Evolutionary conservation across 1,140 invertebrate genomes (phyloP).

Genomic region (Aphelenchoides avenae): DNA sequence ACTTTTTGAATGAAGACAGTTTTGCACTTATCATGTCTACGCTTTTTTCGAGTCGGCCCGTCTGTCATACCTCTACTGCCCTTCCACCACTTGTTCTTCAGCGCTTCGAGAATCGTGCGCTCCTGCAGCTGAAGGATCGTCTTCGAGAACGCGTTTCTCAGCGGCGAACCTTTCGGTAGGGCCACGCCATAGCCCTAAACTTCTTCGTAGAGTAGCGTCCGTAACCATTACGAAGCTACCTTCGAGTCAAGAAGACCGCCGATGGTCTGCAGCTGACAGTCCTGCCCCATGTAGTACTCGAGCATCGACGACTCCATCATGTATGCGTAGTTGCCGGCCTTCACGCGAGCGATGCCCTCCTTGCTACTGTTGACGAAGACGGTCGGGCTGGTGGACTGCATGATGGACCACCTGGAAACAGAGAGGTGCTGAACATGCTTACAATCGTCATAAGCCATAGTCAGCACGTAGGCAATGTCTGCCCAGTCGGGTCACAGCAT

Average conservation of each 20-base stretch:
- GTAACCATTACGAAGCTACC: slow-evolving; percentile 64
- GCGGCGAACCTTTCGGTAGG: slow-evolving; percentile 68
- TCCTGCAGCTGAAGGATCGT: slow-evolving; percentile 77
- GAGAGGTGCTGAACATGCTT: not conserved
- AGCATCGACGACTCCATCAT: slow-evolving; percentile 79
- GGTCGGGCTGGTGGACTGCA: slow-evolving; percentile 66
- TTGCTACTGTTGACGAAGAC: slow-evolving; percentile 76
- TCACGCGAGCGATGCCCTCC: slow-evolving; percentile 77
- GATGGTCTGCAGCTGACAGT: slow-evolving; percentile 74
- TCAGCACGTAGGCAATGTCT: too few relatives aligned
- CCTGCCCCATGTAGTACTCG: slow-evolving; percentile 71
- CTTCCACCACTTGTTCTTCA: slow-evolving; percentile 84
- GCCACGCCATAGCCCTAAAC: slow-evolving; percentile 55
- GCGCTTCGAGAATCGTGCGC: slow-evolving; percentile 69
- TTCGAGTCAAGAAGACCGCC: slow-evolving; percentile 74
- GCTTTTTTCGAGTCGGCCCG: too few relatives aligned
- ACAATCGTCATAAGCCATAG: too few relatives aligned
- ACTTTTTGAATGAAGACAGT: too few relatives aligned
- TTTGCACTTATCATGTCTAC: too few relatives aligned
- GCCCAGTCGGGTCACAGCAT: too few relatives aligned
- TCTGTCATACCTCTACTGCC: too few relatives aligned
- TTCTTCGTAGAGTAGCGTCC: not conserved
- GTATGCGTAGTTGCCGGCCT: slow-evolving; percentile 69
- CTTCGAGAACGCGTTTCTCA: slow-evolving; percentile 71
- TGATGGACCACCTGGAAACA: slow-evolving; percentile 68